These are phyloP conservation scores for Cavia porcellus DNA, from an alignment of 2,113 vertebrate species.

Conservation along the genomic window DNA sequence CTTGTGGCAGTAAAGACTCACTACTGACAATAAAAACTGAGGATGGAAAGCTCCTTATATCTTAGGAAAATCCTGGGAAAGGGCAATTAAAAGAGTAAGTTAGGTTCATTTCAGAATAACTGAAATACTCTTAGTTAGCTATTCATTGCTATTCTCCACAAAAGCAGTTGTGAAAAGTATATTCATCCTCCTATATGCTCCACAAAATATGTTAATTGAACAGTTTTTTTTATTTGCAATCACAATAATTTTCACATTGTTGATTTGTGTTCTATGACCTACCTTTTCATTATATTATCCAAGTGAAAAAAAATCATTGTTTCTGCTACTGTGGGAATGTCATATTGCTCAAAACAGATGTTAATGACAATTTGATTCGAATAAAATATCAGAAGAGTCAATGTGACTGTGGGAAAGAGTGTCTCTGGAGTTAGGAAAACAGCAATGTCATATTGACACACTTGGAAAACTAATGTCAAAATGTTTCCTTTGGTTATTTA, in stretches of 20 bases:
- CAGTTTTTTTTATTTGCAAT: background rate
- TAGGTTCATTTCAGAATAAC: background rate
- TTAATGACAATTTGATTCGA: slow-evolving; percentile 78
- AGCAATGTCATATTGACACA: slow-evolving; percentile 21
- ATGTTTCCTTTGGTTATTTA: slow-evolving; percentile 18
- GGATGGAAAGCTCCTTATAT: background rate
- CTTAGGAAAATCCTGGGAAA: background rate
- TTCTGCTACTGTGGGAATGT: slow-evolving; percentile 72
- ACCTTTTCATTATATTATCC: slow-evolving; percentile 56
- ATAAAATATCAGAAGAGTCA: slow-evolving; percentile 63
- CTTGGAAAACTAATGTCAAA: slow-evolving; percentile 41
- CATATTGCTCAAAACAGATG: slow-evolving; percentile 76
- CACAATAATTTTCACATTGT: background rate
- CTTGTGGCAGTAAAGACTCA: background rate
- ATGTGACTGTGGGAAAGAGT: slow-evolving; percentile 78
- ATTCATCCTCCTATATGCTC: background rate
- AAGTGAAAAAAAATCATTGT: slow-evolving; percentile 73
- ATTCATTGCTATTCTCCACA: background rate
- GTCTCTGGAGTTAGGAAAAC: slow-evolving; percentile 69
- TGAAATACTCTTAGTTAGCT: background rate
- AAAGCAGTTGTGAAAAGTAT: background rate
- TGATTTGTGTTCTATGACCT: background rate
- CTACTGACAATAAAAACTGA: background rate
- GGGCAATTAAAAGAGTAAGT: background rate
- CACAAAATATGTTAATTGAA: background rate